Conservation (phyloP, 2,113 vertebrate genomes). For the Neolamprologus cancellatus region DNA sequence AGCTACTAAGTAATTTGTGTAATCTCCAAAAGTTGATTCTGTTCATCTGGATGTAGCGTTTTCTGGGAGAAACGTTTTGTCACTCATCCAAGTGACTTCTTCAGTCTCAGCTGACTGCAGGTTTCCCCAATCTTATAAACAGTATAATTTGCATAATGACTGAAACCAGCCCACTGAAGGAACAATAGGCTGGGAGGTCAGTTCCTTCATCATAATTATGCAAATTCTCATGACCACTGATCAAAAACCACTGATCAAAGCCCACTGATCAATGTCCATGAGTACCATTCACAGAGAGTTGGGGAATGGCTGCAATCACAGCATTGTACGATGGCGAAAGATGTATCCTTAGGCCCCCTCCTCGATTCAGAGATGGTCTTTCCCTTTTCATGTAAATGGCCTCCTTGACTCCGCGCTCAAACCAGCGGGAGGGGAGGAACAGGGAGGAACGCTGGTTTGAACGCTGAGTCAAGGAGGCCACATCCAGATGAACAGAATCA, state of each 20-base stretch:
- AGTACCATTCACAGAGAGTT: neutral
- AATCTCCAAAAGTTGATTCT: neutral
- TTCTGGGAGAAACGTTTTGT: fast-evolving
- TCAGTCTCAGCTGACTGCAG: neutral
- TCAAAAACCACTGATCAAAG: neutral
- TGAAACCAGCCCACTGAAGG: neutral
- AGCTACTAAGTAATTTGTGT: neutral
- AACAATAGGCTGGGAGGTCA: neutral
- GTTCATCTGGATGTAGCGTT: neutral
- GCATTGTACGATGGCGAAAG: no score
- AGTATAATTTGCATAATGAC: neutral
- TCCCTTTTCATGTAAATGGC: neutral
- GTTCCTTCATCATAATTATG: fast-evolving
- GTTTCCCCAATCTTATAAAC: fast-evolving
- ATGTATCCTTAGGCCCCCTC: no score
- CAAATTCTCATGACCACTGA: neutral
- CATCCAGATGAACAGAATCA: neutral
- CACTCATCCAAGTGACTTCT: fast-evolving
- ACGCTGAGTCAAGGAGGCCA: neutral
- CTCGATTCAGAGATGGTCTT: neutral
- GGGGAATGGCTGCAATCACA: no score
- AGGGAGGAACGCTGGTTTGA: neutral
- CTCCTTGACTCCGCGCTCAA: neutral
- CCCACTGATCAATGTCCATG: neutral
- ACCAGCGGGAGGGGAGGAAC: neutral